Conservation (phyloP, 2,797 vertebrate genomes). For the Typhlichthys eigenmanni region DNA sequence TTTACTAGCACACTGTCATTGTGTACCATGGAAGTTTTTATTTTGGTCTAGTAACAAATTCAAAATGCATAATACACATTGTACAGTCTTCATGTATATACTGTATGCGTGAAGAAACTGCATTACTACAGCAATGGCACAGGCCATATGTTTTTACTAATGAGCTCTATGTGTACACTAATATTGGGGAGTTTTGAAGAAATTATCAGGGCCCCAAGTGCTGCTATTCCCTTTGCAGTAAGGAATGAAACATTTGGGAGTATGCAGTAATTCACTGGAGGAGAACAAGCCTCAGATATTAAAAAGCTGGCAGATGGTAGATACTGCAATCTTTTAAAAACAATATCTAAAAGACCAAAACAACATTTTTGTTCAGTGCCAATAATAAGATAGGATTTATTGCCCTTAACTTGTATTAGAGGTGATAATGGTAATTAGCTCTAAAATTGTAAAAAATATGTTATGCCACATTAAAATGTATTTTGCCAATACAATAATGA, state of each 20-base stretch:
- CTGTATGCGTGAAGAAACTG: conserved; percentile 10
- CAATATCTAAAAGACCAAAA: background rate
- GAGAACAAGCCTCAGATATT: conserved; percentile 49
- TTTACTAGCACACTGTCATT: no score
- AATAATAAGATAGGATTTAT: conserved; percentile 35
- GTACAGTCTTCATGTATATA: background rate
- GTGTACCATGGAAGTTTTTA: no score
- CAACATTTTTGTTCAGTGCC: conserved; percentile 45
- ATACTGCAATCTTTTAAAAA: conserved; percentile 16
- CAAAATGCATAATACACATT: no score
- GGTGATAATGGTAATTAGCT: conserved; percentile 21
- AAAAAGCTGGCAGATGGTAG: conserved; percentile 54
- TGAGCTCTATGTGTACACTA: conserved; percentile 52
- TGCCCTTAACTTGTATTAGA: conserved; percentile 25
- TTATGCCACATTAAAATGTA: background rate
- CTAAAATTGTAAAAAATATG: background rate
- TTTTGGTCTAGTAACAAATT: no score
- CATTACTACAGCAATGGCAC: conserved; percentile 24
- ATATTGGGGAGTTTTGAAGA: conserved; percentile 44
- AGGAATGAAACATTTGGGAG: conserved; percentile 43
- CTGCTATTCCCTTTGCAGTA: conserved; percentile 60
- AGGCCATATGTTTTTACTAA: conserved; percentile 61
- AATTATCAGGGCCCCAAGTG: conserved; percentile 48
- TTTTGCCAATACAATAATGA: background rate
- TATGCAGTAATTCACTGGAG: conserved; percentile 43